Conservation (phyloP, 1,140 invertebrate genomes). For the Apis laboriosa region DNA sequence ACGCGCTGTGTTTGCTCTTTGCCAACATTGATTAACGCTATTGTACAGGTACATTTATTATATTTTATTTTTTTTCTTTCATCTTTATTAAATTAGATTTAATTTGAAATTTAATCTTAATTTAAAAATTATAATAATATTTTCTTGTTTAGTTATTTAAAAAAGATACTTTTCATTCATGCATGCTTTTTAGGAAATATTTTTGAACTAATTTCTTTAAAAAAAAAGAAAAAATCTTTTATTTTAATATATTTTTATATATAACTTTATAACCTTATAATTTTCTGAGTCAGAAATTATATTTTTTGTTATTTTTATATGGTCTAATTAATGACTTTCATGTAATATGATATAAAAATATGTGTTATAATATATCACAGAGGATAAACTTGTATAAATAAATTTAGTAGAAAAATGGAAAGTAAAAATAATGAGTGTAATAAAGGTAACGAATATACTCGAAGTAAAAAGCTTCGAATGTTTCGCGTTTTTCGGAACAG, state of each 20-base stretch:
- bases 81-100: no score
- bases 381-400: no score
- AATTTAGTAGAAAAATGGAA: background rate
- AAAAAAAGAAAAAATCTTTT: background rate
- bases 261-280: background rate
- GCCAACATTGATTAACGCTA: slow-evolving; percentile 48
- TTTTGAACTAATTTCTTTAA: background rate
- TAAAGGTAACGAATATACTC: background rate
- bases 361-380: background rate
- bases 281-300: background rate
- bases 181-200: background rate
- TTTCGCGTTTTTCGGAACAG: background rate
- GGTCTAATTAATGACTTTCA: background rate
- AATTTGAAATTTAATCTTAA: no score
- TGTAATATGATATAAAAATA: background rate
- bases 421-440: background rate
- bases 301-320: background rate
- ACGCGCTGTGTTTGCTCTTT: slow-evolving; percentile 13
- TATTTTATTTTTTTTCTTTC: slow-evolving; percentile 20
- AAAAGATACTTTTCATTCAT: background rate
- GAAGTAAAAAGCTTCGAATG: background rate
- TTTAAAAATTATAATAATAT: background rate
- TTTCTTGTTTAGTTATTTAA: background rate
- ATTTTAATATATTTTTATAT: background rate
- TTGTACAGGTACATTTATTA: slow-evolving; percentile 54